Base-by-base conservation (phyloP, 2,113 vertebrate genomes). In the Pygoscelis adeliae region DNA sequence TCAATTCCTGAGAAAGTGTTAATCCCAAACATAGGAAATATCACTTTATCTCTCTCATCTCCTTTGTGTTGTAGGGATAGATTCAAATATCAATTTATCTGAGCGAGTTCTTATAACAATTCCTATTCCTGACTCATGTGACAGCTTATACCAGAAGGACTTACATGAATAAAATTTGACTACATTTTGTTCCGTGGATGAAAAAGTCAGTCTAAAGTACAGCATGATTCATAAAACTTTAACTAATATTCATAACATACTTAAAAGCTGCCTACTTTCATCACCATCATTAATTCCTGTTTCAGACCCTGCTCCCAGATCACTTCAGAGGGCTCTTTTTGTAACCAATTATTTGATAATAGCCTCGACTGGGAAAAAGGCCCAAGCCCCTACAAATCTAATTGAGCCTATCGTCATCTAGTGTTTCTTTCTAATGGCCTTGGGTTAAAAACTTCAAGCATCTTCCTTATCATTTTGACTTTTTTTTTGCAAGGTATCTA, bases 201-300 rank as follows among this genome's bases (percentile, higher is more conserved):
- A 89, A 89, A 88, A 95, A 71, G 40, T 82, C 52, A 89, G 30
- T 82, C 40, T 46, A 15, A 92, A 93, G 53, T 81, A 80, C 25
- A 53, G 32, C 42, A 66, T 49, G 36, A 89, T 87, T 92, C 70
- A 96, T 72, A 70, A 83, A 96, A 97, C 23, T 81, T 89, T 83
- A 74, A 94, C 23, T 81, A 89, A 87, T 79, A 79, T 46, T 70
- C 77, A 17, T 40, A 84, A 22, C 11, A 46, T 82, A 93, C 63
- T 95, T 80, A 85, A 91, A 56, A 94, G 56, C 52, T 73, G 23
- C 63, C 67, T 94, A 27, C 40, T 70, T 93, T 69, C 70, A 73
- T 23, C 90, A 49, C 47, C 30, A 80, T 32, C 13, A 9, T 30
- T 77, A 90, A 74, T 46, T 76, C 25, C 55, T 34, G 6, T 32